phyloP scores from a whole-genome alignment of 2,113 vertebrate species.

The Nerophis lumbriciformis region DNA sequence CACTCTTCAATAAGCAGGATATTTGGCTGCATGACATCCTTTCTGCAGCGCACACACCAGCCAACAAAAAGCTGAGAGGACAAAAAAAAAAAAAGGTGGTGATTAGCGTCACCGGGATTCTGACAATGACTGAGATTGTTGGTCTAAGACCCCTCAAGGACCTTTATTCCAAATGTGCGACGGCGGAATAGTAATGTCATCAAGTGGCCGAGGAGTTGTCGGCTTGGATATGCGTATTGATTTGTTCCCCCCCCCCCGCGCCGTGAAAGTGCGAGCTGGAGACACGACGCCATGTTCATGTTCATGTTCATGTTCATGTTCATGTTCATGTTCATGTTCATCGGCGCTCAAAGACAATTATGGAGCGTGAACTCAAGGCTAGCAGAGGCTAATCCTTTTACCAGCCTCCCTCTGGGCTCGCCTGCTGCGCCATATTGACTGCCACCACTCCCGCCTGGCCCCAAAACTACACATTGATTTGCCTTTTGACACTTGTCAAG shows the following conservation, averaged over 20 bases:
- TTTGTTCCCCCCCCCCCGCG: slow-evolving; percentile 13
- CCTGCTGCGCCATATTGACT: slow-evolving; percentile 64
- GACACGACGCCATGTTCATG: slow-evolving; percentile 62
- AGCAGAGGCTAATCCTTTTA: slow-evolving; percentile 72
- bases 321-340: too few relatives aligned
- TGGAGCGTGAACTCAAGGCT: slow-evolving; percentile 59
- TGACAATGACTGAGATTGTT: slow-evolving; percentile 33
- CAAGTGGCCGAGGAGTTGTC: slow-evolving; percentile 12
- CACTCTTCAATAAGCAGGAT: slow-evolving; percentile 3
- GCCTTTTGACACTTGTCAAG: slow-evolving; percentile 64
- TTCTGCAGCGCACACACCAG: slow-evolving; percentile 54
- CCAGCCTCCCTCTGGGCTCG: slow-evolving; percentile 49
- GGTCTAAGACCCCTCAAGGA: slow-evolving; percentile 6
- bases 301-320: too few relatives aligned
- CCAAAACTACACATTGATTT: slow-evolving; percentile 74
- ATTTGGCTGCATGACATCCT: slow-evolving; percentile 38
- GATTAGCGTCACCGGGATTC: slow-evolving; percentile 47
- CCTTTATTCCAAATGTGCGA: slow-evolving; percentile 21
- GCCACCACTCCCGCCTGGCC: slow-evolving; percentile 56
- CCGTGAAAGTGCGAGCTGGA: slow-evolving; percentile 39
- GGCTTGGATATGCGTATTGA: slow-evolving; percentile 34
- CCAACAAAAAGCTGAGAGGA: slow-evolving; percentile 52
- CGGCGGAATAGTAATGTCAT: slow-evolving; percentile 39
- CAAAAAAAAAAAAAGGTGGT: slow-evolving; percentile 17
- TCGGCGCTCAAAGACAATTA: slow-evolving; percentile 70